Percentiles rank a stretch among this genome's conserved stretches.
Conservation (phyloP, 1,140 invertebrate species). For the Pissodes strobi region DNA sequence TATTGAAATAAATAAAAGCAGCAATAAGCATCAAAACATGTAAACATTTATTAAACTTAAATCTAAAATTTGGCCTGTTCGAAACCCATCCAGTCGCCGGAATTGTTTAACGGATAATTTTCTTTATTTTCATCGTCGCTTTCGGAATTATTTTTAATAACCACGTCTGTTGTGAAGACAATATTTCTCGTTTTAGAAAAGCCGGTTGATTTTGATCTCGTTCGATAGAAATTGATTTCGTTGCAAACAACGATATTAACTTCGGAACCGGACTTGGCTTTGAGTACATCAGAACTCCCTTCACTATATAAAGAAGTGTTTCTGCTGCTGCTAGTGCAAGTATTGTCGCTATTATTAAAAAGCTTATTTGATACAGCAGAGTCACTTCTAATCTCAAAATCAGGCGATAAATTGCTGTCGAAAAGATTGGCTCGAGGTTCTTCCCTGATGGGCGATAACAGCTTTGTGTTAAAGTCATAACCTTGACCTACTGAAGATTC, state of each 20-base stretch:
- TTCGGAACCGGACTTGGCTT: conserved; percentile 24
- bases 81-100: conserved; percentile 54
- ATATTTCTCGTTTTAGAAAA: background rate
- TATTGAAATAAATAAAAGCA: conserved; percentile 32
- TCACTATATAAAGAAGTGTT: too few relatives aligned
- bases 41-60: too few relatives aligned
- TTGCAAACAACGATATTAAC: conserved; percentile 39
- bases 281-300: too few relatives aligned
- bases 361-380: background rate
- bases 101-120: conserved; percentile 36
- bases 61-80: conserved; percentile 51
- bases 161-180: conserved; percentile 15
- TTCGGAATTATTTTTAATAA: conserved; percentile 26
- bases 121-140: conserved; percentile 35
- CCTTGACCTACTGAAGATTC: too few relatives aligned
- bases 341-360: background rate
- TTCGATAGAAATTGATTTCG: conserved; percentile 40
- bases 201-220: background rate
- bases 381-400: background rate
- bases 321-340: too few relatives aligned
- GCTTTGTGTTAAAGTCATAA: too few relatives aligned
- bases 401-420: conserved; percentile 8
- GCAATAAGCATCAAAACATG: too few relatives aligned
- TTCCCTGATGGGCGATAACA: conserved; percentile 42
- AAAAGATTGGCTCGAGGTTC: conserved; percentile 38